Percentiles rank a stretch among this genome's conserved stretches.
phyloP scores from a whole-genome alignment of 2,888 invertebrate genomes.

The Catocala nupta region DNA sequence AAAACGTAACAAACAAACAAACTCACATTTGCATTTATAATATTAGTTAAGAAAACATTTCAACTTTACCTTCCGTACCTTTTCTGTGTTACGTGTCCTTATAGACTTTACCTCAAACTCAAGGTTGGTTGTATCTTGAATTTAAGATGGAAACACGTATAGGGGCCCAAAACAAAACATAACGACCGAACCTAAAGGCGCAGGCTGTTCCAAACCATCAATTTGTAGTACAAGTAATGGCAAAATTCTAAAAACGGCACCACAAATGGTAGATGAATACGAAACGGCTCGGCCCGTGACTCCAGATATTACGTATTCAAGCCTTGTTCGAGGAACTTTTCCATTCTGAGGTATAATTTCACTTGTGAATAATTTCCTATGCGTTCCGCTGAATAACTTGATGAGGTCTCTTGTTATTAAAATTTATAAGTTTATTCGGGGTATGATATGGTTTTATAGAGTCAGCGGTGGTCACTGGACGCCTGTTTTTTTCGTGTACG shows the following conservation, averaged over 20 bases:
- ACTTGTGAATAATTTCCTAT: slow-evolving; percentile 63
- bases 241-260: slow-evolving; percentile 43
- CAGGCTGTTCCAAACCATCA: slow-evolving; percentile 41
- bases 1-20: no score
- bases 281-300: slow-evolving; percentile 47
- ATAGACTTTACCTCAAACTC: slow-evolving; percentile 9
- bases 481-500: slow-evolving; percentile 1
- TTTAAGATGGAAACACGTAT: neutral
- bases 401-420: slow-evolving; percentile 54
- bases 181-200: slow-evolving; percentile 27
- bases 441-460: slow-evolving; percentile 39
- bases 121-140: slow-evolving; percentile 6
- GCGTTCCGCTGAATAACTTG: slow-evolving; percentile 57
- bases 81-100: no score
- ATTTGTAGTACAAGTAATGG: slow-evolving; percentile 43
- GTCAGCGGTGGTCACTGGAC: slow-evolving; percentile 10
- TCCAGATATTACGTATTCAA: slow-evolving; percentile 47
- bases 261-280: slow-evolving; percentile 52
- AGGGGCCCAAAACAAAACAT: slow-evolving; percentile 23
- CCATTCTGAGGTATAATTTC: slow-evolving; percentile 62
- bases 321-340: slow-evolving; percentile 55
- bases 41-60: no score
- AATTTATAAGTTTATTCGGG: slow-evolving; percentile 44
- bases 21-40: no score
- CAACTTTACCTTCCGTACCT: no score